These are phyloP conservation scores for Sapayoa aenigma DNA, from an alignment of 2,113 vertebrate genomes.

Conservation along the genomic window DNA sequence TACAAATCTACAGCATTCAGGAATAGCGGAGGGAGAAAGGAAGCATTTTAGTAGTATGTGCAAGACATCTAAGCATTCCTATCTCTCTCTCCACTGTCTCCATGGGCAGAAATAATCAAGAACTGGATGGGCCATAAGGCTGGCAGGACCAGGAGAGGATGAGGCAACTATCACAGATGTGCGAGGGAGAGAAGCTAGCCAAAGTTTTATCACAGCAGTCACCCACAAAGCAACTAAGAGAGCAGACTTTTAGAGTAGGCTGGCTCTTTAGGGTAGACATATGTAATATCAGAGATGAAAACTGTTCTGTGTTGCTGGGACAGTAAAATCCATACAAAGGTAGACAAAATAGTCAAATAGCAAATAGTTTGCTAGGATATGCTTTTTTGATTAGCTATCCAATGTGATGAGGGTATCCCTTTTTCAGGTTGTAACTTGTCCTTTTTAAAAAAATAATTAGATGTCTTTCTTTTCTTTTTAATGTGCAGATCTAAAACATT, in stretches of 20 bases:
- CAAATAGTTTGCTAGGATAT: not conserved
- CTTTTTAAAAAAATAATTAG: not conserved
- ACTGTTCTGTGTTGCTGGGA: not conserved
- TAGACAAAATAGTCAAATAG: not conserved
- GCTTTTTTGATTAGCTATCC: not conserved
- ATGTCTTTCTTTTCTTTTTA: not conserved
- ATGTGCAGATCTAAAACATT: not conserved
- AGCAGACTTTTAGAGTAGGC: not conserved
- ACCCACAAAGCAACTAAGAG: not conserved
- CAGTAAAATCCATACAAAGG: not conserved
- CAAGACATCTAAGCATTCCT: constrained; percentile 49
- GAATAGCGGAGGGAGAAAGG: not conserved
- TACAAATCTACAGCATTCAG: not conserved
- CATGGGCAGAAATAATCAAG: not conserved
- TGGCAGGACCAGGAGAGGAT: not conserved
- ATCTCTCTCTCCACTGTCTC: not conserved
- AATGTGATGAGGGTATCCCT: not conserved
- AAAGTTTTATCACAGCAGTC: not conserved
- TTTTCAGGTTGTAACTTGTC: not conserved
- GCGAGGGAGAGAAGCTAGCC: not conserved
- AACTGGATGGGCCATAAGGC: not conserved
- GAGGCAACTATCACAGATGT: not conserved
- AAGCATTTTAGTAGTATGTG: not conserved
- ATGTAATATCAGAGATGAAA: not conserved
- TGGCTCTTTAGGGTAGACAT: not conserved